phyloP scores from a whole-genome alignment of 2,888 invertebrate genomes.

The Acanthosepion pharaonis region DNA sequence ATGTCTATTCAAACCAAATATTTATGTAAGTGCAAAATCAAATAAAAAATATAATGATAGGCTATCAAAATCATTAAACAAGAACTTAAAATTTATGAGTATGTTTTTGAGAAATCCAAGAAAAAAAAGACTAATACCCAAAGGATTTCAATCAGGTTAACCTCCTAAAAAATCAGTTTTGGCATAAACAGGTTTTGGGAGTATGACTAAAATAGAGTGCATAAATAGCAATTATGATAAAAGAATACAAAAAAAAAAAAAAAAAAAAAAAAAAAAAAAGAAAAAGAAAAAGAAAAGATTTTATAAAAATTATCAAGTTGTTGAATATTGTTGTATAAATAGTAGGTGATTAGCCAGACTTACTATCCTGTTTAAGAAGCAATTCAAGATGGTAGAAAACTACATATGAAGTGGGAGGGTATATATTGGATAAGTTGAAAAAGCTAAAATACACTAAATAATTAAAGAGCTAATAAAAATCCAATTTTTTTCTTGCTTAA shows the following conservation, averaged over 20 bases:
- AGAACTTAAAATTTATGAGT: background rate
- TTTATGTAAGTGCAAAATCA: background rate
- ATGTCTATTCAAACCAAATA: background rate
- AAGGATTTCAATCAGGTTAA: background rate
- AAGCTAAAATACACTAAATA: no score
- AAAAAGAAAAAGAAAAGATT: no score
- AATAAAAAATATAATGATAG: no score
- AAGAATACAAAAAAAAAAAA: background rate
- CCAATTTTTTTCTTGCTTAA: no score
- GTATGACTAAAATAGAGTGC: background rate
- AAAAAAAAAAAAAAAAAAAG: no score
- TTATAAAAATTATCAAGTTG: no score
- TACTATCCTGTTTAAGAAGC: background rate
- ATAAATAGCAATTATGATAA: background rate
- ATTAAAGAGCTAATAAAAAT: no score
- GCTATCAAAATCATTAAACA: background rate
- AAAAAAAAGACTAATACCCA: background rate
- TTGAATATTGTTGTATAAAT: background rate
- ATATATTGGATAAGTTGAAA: no score
- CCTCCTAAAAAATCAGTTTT: background rate
- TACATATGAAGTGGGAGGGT: no score
- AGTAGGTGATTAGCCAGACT: background rate
- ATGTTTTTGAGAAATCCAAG: no score
- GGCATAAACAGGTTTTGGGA: background rate
- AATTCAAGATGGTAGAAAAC: background rate